Percentiles rank a stretch among this genome's conserved stretches.
These are phyloP conservation scores for Tetrao urogallus DNA, from an alignment of 2,113 vertebrate species.

Conservation along the genomic window DNA sequence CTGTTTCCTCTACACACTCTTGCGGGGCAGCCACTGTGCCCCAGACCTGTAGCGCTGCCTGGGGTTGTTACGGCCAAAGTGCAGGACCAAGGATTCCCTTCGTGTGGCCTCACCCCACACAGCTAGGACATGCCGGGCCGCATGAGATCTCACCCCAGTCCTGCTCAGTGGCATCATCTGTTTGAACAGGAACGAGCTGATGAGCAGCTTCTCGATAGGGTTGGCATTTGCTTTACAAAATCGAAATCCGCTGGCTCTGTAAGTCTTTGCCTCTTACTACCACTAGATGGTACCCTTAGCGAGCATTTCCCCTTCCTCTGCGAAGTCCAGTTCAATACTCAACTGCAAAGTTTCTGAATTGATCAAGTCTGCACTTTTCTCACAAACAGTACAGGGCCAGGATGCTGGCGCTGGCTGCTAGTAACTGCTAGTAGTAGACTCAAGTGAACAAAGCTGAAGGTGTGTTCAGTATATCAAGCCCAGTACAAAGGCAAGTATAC, in stretches of 20 bases:
- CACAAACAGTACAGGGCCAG: background rate
- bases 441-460: no score
- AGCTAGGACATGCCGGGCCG: no score
- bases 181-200: background rate
- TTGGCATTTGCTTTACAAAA: accelerated
- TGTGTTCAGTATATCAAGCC: no score
- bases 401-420: background rate
- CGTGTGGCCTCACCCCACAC: no score
- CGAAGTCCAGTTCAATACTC: background rate
- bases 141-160: background rate
- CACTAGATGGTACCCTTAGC: constrained; percentile 28
- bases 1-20: no score
- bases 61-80: no score
- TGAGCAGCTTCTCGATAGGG: accelerated
- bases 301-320: background rate
- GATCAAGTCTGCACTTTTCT: background rate
- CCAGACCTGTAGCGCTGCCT: no score
- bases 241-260: background rate
- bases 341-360: background rate
- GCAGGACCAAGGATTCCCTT: no score
- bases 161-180: background rate
- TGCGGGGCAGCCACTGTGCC: no score
- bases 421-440: background rate
- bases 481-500: no score
- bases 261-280: background rate